Conservation (phyloP, 2,888 invertebrate species). For the Drosophila tripunctata region DNA sequence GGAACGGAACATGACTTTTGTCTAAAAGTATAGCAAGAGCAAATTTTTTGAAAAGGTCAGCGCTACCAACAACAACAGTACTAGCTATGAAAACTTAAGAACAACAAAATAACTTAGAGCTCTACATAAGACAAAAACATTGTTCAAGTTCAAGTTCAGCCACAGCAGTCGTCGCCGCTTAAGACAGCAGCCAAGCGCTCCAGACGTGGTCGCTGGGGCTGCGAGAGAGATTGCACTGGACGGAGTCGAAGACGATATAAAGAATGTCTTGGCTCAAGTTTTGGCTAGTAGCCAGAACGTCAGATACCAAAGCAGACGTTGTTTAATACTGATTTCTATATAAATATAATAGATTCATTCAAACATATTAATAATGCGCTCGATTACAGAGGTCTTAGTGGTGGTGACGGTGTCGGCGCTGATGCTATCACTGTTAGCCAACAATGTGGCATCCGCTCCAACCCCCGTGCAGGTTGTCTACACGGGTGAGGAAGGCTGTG, state of each 20-base stretch:
- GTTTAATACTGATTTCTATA: slow-evolving; percentile 18
- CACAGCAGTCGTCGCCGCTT: slow-evolving; percentile 2
- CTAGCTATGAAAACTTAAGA: slow-evolving; percentile 2
- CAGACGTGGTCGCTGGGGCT: slow-evolving; percentile 56
- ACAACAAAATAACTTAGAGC: slow-evolving; percentile 12
- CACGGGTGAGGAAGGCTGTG: slow-evolving; percentile 78
- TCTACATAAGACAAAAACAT: slow-evolving; percentile 39
- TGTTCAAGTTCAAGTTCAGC: slow-evolving; percentile 70
- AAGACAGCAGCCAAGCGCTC: slow-evolving; percentile 29
- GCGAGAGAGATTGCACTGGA: slow-evolving; percentile 60
- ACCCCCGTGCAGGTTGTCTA: slow-evolving; percentile 73
- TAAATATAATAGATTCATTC: neutral
- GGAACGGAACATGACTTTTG: slow-evolving; percentile 75
- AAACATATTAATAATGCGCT: slow-evolving; percentile 24
- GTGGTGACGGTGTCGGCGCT: slow-evolving; percentile 8
- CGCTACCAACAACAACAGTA: slow-evolving; percentile 25
- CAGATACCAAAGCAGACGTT: slow-evolving; percentile 48
- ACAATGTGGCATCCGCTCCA: slow-evolving; percentile 26
- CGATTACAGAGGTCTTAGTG: slow-evolving; percentile 10
- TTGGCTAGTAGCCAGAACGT: slow-evolving; percentile 65
- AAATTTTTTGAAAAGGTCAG: slow-evolving; percentile 71
- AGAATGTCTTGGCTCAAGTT: slow-evolving; percentile 53
- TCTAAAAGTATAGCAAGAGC: slow-evolving; percentile 54
- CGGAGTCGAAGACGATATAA: slow-evolving; percentile 57
- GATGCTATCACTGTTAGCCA: slow-evolving; percentile 3